These are phyloP conservation scores for Cephus cinctus DNA, from an alignment of 1,140 invertebrate species.

Conservation along the genomic window DNA sequence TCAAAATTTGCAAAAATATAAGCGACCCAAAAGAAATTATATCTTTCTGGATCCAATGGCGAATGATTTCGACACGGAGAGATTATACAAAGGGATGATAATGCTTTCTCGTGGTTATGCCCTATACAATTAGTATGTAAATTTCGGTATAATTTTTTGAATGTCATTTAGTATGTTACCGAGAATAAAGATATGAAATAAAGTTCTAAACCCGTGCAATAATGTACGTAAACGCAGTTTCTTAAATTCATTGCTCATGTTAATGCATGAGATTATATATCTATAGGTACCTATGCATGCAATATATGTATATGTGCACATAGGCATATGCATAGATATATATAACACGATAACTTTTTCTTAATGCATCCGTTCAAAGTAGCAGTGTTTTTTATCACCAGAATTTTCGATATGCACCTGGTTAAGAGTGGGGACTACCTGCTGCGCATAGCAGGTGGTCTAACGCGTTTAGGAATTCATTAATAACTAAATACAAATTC, in stretches of 20 bases:
- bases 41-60: constrained; percentile 25
- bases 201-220: too few relatives aligned
- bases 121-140: constrained; percentile 21
- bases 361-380: too few relatives aligned
- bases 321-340: too few relatives aligned
- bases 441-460: constrained; percentile 3
- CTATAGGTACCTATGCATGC: too few relatives aligned
- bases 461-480: constrained; percentile 1
- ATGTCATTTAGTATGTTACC: too few relatives aligned
- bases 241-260: too few relatives aligned
- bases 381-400: too few relatives aligned
- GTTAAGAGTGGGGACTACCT: constrained; percentile 1
- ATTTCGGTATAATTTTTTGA: background rate
- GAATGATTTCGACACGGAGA: constrained; percentile 36
- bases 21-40: constrained; percentile 37
- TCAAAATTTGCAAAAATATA: constrained; percentile 29
- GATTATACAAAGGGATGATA: constrained; percentile 46
- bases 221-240: too few relatives aligned
- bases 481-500: background rate
- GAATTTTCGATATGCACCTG: background rate
- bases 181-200: too few relatives aligned
- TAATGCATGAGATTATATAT: too few relatives aligned
- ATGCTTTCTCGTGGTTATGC: constrained; percentile 42
- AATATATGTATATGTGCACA: too few relatives aligned
- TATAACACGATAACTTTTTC: too few relatives aligned